Conservation (phyloP, 2,113 vertebrate genomes). For the Cyphomyrus discorhynchus region DNA sequence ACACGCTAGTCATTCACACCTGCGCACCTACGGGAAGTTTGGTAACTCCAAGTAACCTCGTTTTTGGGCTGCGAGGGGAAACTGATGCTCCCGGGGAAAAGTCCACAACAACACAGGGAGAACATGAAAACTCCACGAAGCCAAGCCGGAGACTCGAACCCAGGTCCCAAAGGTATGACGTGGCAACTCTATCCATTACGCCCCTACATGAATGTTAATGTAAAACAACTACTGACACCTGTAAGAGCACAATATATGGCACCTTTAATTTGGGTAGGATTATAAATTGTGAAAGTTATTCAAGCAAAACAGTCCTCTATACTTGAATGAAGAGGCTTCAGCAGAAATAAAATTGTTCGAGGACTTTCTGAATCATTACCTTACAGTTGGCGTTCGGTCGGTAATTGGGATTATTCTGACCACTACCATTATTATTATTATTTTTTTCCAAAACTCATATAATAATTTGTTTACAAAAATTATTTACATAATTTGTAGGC, state of each 20-base stretch:
- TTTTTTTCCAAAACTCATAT: not conserved
- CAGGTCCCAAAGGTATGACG: no score
- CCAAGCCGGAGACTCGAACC: no score
- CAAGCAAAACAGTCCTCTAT: not conserved
- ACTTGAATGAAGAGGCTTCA: not conserved
- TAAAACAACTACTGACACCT: not conserved
- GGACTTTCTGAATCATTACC: not conserved
- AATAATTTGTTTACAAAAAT: not conserved
- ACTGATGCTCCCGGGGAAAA: no score
- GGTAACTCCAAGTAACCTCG: no score
- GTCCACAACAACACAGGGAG: no score
- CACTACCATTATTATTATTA: not conserved
- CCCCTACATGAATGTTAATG: not conserved
- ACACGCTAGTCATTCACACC: no score
- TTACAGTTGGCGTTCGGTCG: not conserved
- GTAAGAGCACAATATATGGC: not conserved
- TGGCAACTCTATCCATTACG: no score
- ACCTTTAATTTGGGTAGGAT: not conserved
- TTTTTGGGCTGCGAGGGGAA: no score
- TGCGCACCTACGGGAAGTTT: no score
- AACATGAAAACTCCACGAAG: no score
- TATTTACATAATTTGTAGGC: not conserved
- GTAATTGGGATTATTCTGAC: not conserved
- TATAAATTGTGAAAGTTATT: not conserved
- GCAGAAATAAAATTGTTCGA: not conserved